Evolutionary conservation across 2,888 invertebrate genomes (phyloP), one percentile per base, ranked within the genome.

Genomic region (Rhingia campestris): DNA sequence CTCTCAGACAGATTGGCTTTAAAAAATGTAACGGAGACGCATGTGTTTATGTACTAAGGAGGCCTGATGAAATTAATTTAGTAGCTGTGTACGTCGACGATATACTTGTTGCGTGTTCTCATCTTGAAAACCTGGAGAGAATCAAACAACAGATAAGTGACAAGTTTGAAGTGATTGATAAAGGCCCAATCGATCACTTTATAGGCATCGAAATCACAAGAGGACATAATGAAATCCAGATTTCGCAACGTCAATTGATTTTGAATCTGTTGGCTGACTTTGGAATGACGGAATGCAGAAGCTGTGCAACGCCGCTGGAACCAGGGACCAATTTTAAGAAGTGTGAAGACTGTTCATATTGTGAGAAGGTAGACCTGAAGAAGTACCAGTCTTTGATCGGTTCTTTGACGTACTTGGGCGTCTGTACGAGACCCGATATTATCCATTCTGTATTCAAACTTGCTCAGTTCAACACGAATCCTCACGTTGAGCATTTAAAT

Each of bases 401-500:
- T 4, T 82, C 75, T 7, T 54, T 84, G 6, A 81, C 67, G 72
- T 76, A 81, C 53, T 32, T 86, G 9, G 14, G 61, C 9, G 12
- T 74, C 7, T 76, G 32, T 14, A 67, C 76, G 3, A 45, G 76
- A 33, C 81, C 79, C 1, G 86, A 79, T 33, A 75, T 75, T 12
- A 66, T 72, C 4, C 75, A 86, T 22, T 79, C 81, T 6, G 63
- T 73, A 0, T 61, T 51, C 33, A 79, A 79, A 53, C 61, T 79
- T 1, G 66, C 73, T 7, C 86, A 86, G 51, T 77, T 82, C 12
- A 82, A 80, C 58, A 61, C 10, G 3, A 45, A 69, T 39, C 80
- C 81, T 7, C 75, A 80, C 30, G 4, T 5, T 14, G 82, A 80
- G 47, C 74, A 86, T 47, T 22, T 76, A 5, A 59, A 22, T 45